Evolutionary conservation across 1,140 invertebrate genomes (phyloP).

Genomic region (Bombyx mori): ASM3026992v2 NC_085109.1:7196001-7196500

Average conservation of each 20-base stretch:
- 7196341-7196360: not conserved
- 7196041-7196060: slow-evolving; percentile 53
- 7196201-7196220: not conserved
- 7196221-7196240: no score
- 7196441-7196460: slow-evolving; percentile 69
- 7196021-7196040: slow-evolving; percentile 25
- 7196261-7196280: no score
- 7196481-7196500: not conserved
- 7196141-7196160: slow-evolving; percentile 59
- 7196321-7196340: not conserved
- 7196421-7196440: slow-evolving; percentile 71
- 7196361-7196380: not conserved
- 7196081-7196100: slow-evolving; percentile 69
- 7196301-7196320: not conserved
- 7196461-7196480: not conserved
- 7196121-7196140: slow-evolving; percentile 65
- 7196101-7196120: slow-evolving; percentile 66
- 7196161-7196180: slow-evolving; percentile 53
- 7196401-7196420: slow-evolving; percentile 23
- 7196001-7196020: slow-evolving; percentile 21
- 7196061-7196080: slow-evolving; percentile 61
- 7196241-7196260: no score
- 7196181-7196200: not conserved
- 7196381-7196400: not conserved
- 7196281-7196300: not conserved